Conservation (phyloP, 1,140 invertebrate species). For the Adelges cooleyi region DNA sequence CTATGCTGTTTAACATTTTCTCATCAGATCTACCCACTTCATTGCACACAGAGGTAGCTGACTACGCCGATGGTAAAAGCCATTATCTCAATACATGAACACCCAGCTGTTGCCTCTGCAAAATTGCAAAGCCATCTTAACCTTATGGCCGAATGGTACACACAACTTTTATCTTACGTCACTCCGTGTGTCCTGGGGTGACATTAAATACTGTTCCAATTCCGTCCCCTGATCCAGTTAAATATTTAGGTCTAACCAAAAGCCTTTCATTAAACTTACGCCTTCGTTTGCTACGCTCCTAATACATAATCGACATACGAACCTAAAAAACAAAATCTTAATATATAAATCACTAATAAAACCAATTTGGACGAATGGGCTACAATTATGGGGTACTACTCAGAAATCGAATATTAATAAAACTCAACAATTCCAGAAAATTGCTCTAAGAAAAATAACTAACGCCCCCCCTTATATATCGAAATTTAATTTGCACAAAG, state of each 20-base stretch:
- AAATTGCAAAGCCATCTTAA: neutral
- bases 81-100: neutral
- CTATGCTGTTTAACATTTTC: neutral
- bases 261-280: neutral
- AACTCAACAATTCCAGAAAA: neutral
- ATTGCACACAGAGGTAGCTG: neutral
- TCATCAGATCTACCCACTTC: neutral
- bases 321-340: neutral
- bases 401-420: neutral
- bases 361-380: neutral
- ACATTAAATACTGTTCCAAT: neutral
- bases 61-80: neutral
- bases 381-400: neutral
- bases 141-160: neutral
- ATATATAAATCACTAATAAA: neutral
- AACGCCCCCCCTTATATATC: neutral
- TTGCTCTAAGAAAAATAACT: neutral
- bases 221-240: neutral
- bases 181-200: neutral
- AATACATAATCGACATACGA: neutral
- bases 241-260: neutral
- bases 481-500: neutral
- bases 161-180: neutral
- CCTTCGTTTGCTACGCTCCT: no score
- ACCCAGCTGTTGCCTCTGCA: neutral